Evolutionary conservation across 1,140 invertebrate genomes (phyloP).

Genomic region (Heterodera schachtii): DNA sequence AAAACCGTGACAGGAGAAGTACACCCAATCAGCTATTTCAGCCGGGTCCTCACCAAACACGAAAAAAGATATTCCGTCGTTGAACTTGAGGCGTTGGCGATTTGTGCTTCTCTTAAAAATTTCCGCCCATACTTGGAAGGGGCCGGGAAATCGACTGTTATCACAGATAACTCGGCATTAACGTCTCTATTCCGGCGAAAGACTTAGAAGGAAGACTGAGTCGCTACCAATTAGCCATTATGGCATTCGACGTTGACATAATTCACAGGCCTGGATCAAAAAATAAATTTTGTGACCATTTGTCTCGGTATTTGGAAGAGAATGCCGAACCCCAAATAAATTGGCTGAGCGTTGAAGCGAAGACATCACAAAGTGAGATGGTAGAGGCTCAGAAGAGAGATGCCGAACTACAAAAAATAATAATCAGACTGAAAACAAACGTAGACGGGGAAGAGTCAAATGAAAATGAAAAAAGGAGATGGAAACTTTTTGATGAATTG

Average conservation of each 20-base stretch:
- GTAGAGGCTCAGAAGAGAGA: constrained; percentile 9
- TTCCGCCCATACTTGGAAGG: constrained; percentile 35
- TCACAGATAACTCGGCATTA: constrained; percentile 32
- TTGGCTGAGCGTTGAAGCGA: background rate
- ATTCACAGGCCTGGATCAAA: constrained; percentile 9
- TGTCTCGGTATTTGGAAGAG: constrained; percentile 25
- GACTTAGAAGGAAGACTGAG: constrained; percentile 33
- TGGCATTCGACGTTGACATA: constrained; percentile 25
- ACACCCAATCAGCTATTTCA: constrained; percentile 28
- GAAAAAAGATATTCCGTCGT: constrained; percentile 29
- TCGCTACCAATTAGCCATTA: constrained; percentile 25
- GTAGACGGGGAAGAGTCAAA: no score
- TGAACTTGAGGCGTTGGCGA: constrained; percentile 34
- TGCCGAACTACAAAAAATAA: background rate
- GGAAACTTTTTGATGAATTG: background rate
- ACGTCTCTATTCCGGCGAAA: constrained; percentile 28
- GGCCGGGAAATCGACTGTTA: constrained; percentile 21
- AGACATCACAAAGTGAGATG: constrained; percentile 18
- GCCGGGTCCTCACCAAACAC: constrained; percentile 30
- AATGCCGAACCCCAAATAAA: background rate
- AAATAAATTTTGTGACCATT: constrained; percentile 27
- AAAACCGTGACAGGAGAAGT: constrained; percentile 13
- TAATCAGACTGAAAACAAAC: no score
- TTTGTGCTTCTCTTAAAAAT: constrained; percentile 28
- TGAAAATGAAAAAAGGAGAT: background rate